These are phyloP conservation scores for Atta cephalotes DNA, from an alignment of 1,140 invertebrate species.

Conservation along the genomic window DNA sequence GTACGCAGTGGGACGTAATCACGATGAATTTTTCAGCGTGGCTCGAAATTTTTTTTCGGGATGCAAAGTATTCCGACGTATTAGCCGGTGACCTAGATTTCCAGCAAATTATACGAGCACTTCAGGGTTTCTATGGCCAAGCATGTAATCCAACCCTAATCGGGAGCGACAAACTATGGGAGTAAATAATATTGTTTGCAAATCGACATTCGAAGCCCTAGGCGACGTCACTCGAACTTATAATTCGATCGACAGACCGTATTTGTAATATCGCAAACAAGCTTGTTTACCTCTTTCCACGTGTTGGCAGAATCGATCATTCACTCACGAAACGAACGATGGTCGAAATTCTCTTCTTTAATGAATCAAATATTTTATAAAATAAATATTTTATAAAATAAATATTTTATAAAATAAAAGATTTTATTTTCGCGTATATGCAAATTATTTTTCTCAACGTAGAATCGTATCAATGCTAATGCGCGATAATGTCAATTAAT, in stretches of 20 bases:
- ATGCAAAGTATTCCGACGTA: conserved; percentile 46
- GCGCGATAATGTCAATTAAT: not conserved
- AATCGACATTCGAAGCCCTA: conserved; percentile 71
- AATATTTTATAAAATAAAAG: not conserved
- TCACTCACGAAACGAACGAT: not conserved
- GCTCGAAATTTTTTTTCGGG: conserved; percentile 52
- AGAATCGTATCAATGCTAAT: not conserved
- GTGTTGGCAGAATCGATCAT: not conserved
- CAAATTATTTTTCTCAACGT: not conserved
- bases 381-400: not conserved
- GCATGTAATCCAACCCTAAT: conserved; percentile 72
- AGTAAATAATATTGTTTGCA: conserved; percentile 64
- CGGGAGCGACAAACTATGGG: conserved; percentile 41
- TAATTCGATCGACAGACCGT: conserved; percentile 43
- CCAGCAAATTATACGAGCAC: conserved; percentile 67
- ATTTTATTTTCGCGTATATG: not conserved
- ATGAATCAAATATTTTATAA: conserved; percentile 1
- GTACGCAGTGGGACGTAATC: not conserved
- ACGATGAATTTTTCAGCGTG: conserved; percentile 31
- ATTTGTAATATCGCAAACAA: conserved; percentile 43
- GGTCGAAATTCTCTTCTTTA: not conserved
- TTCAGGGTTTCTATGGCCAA: conserved; percentile 65
- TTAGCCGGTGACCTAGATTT: conserved; percentile 68
- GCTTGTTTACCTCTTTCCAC: conserved; percentile 12
- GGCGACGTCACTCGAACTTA: conserved; percentile 51